A percentile compares a stretch with the other conserved stretches of the same genome.
These are phyloP conservation scores for Tipula lateralis DNA, from an alignment of 2,888 invertebrate species.

Conservation along the genomic window DNA sequence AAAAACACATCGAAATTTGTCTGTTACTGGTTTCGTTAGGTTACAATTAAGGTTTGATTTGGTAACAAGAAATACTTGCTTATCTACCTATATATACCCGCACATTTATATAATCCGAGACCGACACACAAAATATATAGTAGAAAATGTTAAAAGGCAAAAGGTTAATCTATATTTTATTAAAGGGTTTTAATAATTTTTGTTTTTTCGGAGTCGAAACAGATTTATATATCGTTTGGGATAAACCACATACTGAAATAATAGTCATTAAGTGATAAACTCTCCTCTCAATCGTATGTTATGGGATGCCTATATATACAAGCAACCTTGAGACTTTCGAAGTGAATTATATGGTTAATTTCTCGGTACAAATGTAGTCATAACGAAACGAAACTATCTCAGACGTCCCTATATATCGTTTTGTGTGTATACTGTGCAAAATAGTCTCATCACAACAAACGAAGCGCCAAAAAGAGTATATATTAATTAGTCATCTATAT, in stretches of 20 bases:
- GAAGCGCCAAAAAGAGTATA: neutral
- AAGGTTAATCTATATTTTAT: constrained; percentile 11
- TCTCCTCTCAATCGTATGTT: neutral
- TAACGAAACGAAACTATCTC: neutral
- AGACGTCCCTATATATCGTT: neutral
- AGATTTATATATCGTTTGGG: constrained; percentile 4
- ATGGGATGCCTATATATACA: neutral
- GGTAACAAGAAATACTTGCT: too few species aligned
- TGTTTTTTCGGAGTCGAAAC: neutral
- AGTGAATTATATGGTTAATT: neutral
- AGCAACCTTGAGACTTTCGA: neutral
- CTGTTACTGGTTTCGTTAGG: too few species aligned
- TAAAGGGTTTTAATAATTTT: neutral
- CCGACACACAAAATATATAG: neutral
- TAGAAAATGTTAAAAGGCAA: neutral
- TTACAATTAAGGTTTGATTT: too few species aligned
- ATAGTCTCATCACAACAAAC: neutral
- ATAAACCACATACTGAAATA: neutral
- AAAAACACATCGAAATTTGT: too few species aligned
- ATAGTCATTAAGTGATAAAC: neutral
- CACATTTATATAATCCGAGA: neutral
- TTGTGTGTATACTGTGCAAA: neutral
- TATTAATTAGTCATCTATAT: too few species aligned
- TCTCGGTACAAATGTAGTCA: neutral
- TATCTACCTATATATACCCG: too few species aligned